Percentiles rank a stretch among this genome's conserved stretches.
phyloP scores from a whole-genome alignment of 2,113 vertebrate genomes.

The Kryptolebias marmoratus region DNA sequence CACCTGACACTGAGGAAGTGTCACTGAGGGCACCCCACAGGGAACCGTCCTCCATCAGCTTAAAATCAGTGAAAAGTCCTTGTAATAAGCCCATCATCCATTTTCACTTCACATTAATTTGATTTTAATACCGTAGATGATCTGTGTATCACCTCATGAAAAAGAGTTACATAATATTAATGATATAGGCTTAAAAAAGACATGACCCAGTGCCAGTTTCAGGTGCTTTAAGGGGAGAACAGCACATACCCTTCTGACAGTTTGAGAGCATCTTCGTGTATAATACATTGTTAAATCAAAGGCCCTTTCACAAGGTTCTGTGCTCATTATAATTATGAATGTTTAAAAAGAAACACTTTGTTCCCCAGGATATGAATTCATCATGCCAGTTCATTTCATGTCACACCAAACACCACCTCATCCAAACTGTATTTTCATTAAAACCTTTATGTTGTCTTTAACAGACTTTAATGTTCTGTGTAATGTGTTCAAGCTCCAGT shows the following conservation, averaged over 20 bases:
- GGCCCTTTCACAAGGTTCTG: slow-evolving; percentile 17
- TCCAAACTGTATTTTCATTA: slow-evolving; percentile 21
- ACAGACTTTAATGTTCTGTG: slow-evolving; percentile 3
- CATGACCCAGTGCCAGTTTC: slow-evolving; percentile 16
- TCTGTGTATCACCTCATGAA: neutral
- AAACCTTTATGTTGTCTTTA: slow-evolving; percentile 28
- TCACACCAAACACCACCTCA: slow-evolving; percentile 40
- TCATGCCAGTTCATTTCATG: slow-evolving; percentile 48
- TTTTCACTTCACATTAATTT: too few species aligned
- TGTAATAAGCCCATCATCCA: too few species aligned
- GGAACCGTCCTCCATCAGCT: too few species aligned
- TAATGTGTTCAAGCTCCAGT: slow-evolving; percentile 38
- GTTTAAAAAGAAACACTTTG: slow-evolving; percentile 45
- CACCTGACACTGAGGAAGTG: too few species aligned
- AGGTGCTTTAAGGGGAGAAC: slow-evolving; percentile 9
- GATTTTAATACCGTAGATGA: neutral
- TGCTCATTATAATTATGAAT: slow-evolving; percentile 60
- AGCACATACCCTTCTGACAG: slow-evolving; percentile 12
- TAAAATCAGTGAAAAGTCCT: too few species aligned
- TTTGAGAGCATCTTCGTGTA: neutral
- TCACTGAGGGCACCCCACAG: too few species aligned
- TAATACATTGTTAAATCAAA: slow-evolving; percentile 52
- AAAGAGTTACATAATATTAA: neutral
- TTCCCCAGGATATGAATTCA: slow-evolving; percentile 60
- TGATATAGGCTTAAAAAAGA: slow-evolving; percentile 29